Percentiles rank a stretch among this genome's conserved stretches.
These are phyloP conservation scores for Gymnarchus niloticus DNA, from an alignment of 2,113 vertebrate genomes.

Conservation along the genomic window DNA sequence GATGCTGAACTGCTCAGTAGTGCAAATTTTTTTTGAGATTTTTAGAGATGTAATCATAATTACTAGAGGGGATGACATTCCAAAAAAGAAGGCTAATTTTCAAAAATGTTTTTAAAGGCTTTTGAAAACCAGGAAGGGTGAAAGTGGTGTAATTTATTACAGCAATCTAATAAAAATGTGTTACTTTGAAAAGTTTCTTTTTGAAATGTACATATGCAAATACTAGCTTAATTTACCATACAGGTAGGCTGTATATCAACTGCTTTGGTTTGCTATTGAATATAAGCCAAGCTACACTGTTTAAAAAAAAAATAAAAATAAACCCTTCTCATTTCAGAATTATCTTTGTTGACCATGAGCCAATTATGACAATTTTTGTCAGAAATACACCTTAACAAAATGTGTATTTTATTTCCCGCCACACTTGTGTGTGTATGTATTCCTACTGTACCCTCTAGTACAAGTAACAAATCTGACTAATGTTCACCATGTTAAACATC, in stretches of 20 bases:
- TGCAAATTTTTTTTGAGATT: neutral
- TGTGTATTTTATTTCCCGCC: too few relatives aligned
- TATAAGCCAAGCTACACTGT: neutral
- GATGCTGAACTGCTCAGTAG: neutral
- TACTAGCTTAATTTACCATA: neutral
- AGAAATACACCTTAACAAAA: too few relatives aligned
- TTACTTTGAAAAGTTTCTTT: neutral
- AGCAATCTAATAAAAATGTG: neutral
- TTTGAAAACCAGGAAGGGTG: neutral
- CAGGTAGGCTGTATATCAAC: neutral
- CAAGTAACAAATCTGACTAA: too few relatives aligned
- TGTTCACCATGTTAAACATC: too few relatives aligned
- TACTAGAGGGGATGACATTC: conserved; percentile 3
- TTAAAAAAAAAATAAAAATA: too few relatives aligned
- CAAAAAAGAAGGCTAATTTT: neutral
- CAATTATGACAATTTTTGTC: too few relatives aligned
- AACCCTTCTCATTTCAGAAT: too few relatives aligned
- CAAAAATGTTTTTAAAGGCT: neutral
- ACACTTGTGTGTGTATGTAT: too few relatives aligned
- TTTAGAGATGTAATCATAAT: neutral
- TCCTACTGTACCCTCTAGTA: too few relatives aligned
- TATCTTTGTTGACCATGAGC: too few relatives aligned
- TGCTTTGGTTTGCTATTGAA: neutral
- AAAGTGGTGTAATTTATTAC: neutral
- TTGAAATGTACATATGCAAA: neutral